Evolutionary conservation across 2,888 invertebrate species (phyloP), one percentile per base, ranked within the genome.

Genomic region (Tuta absoluta): DNA sequence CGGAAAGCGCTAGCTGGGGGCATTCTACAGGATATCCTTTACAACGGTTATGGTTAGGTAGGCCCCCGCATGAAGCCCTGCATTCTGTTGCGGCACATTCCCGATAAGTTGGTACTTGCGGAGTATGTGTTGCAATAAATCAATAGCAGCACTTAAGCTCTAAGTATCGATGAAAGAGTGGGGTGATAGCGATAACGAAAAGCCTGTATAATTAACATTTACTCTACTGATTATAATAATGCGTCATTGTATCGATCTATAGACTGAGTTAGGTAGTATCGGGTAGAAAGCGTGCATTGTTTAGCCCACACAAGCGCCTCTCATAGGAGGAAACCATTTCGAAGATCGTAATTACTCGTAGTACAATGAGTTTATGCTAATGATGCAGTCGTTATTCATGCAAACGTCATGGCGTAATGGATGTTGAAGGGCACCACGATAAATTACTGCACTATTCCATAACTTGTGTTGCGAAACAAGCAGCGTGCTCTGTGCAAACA

Each of bases 261-360:
- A 75, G 69, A 71, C 49, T 24, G 33, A 61, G 61, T 64, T 67
- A 65, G 63, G 66, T 63, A 63, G 68, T 66, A 68, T 62, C 64
- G 62, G 53, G 79, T 84, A 80, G 81, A 85, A 81, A 83, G 81
- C 76, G 74, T 68, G 79, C 75, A 81, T 84, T 84, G 84, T 84
- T 75, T 65, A 75, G 67, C 77, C 78, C 76, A 82, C 79, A 80
- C 81, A 79, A 79, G 74, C 77, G 76, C 71, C 73, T 71, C 69
- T 69, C 69, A 75, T 72, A 76, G 56, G 24, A 28, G 79, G 79
- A 80, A 76, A 74, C 66, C 72, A 72, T 78, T 79, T 78, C 79
- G 66, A 70, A 73, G 80, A 78, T 37, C 65, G 69, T 65, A 67
- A 70, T 68, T 58, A 62, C 60, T 62, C 28, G 56, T 19, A 49